Conservation (phyloP, 2,797 vertebrate genomes). For the Eulemur albifrons region DNA sequence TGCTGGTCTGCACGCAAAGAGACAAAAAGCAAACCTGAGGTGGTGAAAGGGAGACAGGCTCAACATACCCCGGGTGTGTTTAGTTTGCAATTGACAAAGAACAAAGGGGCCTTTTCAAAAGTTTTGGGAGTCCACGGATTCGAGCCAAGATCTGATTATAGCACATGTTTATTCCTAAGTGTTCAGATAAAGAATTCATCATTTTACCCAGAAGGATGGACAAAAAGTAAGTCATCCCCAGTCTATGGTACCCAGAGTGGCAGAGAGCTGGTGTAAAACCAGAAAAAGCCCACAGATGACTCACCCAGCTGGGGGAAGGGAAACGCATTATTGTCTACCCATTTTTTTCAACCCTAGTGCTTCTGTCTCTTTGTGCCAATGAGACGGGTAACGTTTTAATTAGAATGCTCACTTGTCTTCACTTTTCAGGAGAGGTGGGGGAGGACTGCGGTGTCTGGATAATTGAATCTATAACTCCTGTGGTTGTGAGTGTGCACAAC, state of each 20-base stretch:
- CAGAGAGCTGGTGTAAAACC: neutral
- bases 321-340: neutral
- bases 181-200: conserved; percentile 50
- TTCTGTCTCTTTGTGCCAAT: conserved; percentile 16
- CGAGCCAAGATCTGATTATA: conserved; percentile 37
- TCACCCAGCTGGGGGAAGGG: conserved; percentile 21
- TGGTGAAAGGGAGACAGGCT: too few species aligned
- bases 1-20: neutral
- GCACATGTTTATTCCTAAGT: conserved; percentile 35
- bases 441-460: neutral
- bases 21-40: neutral
- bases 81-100: conserved; percentile 17
- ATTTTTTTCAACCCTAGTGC: neutral
- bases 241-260: neutral
- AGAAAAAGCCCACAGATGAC: conserved; percentile 30
- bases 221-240: conserved; percentile 50
- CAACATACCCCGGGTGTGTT: neutral
- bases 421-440: conserved; percentile 30
- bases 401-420: conserved; percentile 51
- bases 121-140: neutral
- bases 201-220: conserved; percentile 1
- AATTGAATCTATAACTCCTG: conserved; percentile 71
- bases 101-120: conserved; percentile 57
- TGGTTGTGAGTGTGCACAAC: neutral
- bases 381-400: conserved; percentile 58